Base-by-base conservation (phyloP, 1,140 invertebrate genomes). In the Nilaparvata lugens region DNA sequence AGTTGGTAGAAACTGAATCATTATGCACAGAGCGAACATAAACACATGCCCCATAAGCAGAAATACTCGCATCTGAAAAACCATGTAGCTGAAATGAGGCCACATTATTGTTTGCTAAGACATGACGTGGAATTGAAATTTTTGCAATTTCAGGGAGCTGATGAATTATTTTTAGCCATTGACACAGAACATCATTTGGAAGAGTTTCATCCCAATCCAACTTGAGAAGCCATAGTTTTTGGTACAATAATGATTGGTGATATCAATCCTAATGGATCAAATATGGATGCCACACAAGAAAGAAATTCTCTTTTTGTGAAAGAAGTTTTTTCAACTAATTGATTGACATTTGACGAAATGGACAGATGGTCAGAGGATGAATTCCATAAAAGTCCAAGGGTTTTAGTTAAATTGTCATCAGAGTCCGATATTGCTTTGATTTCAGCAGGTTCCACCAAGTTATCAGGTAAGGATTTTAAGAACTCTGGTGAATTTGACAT, bases 361-460 rank as follows among this genome's bases (percentile, higher is more conserved):
- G 40, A 35, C 25, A 73, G 68, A 38, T 23, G 45, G 56, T 73
- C 65, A 9, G 14, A 58, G 35, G 59, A 64, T 7, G 62, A 64
- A 56, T 68, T 68, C 69, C 70, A 75, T n/a, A 55, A 14, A 6
- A 75, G 58, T 1, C 72, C 73, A 16, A 75, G 64, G 16, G 69
- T 71, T 65, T 56, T 42, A 58, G 55, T 56, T 14, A 53, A 58
- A 58, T 64, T 52, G 14, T 61, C 56, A 16, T 64, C 59, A 25
- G 61, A n/a, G 2, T 21, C 57, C 16, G 62, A 11, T 45, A 60
- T 24, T 19, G 11, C 4, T n/a, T 14, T 52, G 19, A 56, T 48
- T 23, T 61, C 55, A 21, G 48, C 57, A 42, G 28, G 9, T 55
- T 64, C 31, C 23, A 28, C 28, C 28, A 28, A 28, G 28, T 28